Evolutionary conservation across 2,113 vertebrate species (phyloP).

Genomic region (Xenopus laevis): DNA sequence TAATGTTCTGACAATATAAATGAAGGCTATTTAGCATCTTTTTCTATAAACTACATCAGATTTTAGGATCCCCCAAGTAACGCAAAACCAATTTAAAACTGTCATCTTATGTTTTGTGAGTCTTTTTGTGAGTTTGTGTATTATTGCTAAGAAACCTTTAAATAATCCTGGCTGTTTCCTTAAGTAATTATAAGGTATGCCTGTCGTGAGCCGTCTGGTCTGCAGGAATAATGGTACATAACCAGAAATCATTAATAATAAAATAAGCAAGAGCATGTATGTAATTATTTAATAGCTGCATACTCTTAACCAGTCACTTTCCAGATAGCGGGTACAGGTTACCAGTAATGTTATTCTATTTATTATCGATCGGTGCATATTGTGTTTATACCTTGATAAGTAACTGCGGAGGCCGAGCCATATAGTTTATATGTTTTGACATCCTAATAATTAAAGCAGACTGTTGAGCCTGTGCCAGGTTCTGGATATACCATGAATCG

Average conservation of each 20-base stretch:
- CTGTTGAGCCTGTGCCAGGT: constrained; percentile 3
- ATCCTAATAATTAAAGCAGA: constrained; percentile 31
- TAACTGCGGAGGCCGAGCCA: background rate
- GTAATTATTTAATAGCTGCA: constrained; percentile 42
- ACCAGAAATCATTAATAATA: constrained; percentile 42
- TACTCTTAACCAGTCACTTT: constrained; percentile 33
- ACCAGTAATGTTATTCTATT: constrained; percentile 23
- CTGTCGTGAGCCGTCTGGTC: constrained; percentile 32
- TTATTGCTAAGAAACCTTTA: constrained; percentile 9
- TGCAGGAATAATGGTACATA: constrained; percentile 3
- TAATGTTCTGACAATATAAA: too few species aligned
- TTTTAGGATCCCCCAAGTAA: too few species aligned
- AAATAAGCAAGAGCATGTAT: constrained; percentile 28
- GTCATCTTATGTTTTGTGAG: too few species aligned
- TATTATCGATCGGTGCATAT: background rate
- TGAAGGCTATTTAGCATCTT: too few species aligned
- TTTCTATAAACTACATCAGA: too few species aligned
- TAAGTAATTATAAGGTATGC: constrained; percentile 24
- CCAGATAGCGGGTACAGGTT: constrained; percentile 15
- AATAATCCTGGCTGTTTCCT: constrained; percentile 19
- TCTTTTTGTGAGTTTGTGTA: background rate
- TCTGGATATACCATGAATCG: too few species aligned
- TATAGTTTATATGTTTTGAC: constrained; percentile 13
- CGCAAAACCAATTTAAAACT: too few species aligned
- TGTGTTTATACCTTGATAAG: constrained; percentile 13